These are phyloP conservation scores for Aphidius ervi DNA, from an alignment of 1,140 invertebrate species.

Conservation along the genomic window DNA sequence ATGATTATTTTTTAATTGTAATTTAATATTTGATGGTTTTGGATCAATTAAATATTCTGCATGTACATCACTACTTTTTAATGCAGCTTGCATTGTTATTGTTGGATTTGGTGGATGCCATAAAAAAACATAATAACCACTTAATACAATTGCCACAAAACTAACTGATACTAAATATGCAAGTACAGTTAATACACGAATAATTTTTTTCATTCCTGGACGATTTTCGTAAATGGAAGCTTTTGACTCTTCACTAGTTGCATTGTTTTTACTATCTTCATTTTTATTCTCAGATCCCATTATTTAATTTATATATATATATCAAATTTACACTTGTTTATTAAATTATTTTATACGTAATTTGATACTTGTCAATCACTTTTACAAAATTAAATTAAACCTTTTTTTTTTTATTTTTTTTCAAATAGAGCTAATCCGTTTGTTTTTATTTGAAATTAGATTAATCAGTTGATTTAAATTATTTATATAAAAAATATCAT, in stretches of 20 bases:
- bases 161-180: conserved; percentile 78
- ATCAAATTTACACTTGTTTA: too few relatives aligned
- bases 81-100: conserved; percentile 24
- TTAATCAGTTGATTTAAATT: too few relatives aligned
- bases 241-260: background rate
- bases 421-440: too few relatives aligned
- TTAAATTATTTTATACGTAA: too few relatives aligned
- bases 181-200: conserved; percentile 72
- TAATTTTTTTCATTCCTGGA: conserved; percentile 54
- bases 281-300: background rate
- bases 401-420: too few relatives aligned
- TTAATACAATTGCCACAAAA: conserved; percentile 72
- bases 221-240: conserved; percentile 43
- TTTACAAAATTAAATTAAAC: too few relatives aligned
- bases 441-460: too few relatives aligned
- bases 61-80: conserved; percentile 23
- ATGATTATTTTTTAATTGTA: background rate
- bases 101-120: conserved; percentile 67
- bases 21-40: conserved; percentile 1
- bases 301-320: too few relatives aligned
- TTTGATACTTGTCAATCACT: too few relatives aligned
- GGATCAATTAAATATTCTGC: conserved; percentile 20
- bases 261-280: background rate
- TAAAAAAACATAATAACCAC: conserved; percentile 78
- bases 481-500: too few relatives aligned